phyloP scores from a whole-genome alignment of 2,797 vertebrate species.

The Limnodromus scolopaceus region DNA sequence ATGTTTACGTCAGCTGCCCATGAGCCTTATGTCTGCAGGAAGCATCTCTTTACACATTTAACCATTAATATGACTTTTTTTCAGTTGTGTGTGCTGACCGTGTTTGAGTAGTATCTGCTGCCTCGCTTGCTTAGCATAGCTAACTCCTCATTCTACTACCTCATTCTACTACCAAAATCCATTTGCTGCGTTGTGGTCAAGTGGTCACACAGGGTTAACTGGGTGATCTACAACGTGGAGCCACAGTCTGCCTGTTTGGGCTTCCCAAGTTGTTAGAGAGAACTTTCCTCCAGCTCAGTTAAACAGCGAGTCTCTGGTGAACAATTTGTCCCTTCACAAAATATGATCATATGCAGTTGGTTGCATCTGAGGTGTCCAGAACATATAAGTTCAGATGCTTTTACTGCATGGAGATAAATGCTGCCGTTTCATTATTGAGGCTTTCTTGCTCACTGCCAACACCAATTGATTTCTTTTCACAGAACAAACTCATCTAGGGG shows the following conservation, averaged over 20 bases:
- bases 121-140: neutral
- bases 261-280: neutral
- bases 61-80: neutral
- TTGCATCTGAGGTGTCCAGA: neutral
- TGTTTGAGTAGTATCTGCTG: neutral
- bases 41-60: neutral
- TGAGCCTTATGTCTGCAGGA: neutral
- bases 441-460: neutral
- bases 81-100: neutral
- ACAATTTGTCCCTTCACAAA: neutral
- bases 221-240: neutral
- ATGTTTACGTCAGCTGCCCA: neutral
- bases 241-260: neutral
- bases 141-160: neutral
- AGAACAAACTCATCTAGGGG: neutral
- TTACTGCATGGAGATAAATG: neutral
- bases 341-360: no score
- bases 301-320: neutral
- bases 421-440: neutral
- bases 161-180: neutral
- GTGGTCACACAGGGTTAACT: neutral
- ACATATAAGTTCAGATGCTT: neutral
- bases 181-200: neutral
- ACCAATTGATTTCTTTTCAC: accelerated
- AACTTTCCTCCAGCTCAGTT: neutral